Percentiles rank a stretch among this genome's conserved stretches.
These are phyloP conservation scores for Pogonomyrmex barbatus DNA, from an alignment of 1,140 invertebrate species.

Conservation along the genomic window DNA sequence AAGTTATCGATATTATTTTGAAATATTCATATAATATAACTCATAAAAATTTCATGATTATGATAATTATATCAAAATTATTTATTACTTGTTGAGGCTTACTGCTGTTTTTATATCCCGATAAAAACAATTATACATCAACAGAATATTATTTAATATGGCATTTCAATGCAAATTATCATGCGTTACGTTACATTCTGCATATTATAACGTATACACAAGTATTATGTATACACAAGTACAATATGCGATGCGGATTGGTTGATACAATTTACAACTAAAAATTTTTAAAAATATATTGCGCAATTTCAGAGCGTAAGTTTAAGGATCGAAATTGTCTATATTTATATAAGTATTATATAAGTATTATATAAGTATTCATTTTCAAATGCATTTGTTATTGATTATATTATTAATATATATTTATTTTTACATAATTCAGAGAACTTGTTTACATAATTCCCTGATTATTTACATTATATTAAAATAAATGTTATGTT, in stretches of 20 bases:
- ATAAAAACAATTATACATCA: not conserved
- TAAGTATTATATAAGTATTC: not conserved
- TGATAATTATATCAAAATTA: not conserved
- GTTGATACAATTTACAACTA: not conserved
- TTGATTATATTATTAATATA: not conserved
- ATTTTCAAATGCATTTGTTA: not conserved
- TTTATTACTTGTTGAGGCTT: not conserved
- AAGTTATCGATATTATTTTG: no score
- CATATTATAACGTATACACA: not conserved
- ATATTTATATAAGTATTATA: not conserved
- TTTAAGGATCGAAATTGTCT: not conserved
- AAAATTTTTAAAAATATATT: not conserved
- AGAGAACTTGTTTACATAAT: not conserved
- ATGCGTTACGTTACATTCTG: not conserved
- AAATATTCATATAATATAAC: not conserved
- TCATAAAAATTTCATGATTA: not conserved
- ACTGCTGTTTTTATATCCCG: not conserved
- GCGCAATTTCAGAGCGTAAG: not conserved
- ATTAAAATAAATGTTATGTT: not conserved
- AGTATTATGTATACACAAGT: not conserved
- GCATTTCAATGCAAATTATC: not conserved
- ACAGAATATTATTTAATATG: not conserved
- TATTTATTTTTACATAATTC: not conserved
- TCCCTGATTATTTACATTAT: not conserved
- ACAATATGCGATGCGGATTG: not conserved